phyloP scores from a whole-genome alignment of 2,113 vertebrate genomes.

The Donacobius atricapilla region DNA sequence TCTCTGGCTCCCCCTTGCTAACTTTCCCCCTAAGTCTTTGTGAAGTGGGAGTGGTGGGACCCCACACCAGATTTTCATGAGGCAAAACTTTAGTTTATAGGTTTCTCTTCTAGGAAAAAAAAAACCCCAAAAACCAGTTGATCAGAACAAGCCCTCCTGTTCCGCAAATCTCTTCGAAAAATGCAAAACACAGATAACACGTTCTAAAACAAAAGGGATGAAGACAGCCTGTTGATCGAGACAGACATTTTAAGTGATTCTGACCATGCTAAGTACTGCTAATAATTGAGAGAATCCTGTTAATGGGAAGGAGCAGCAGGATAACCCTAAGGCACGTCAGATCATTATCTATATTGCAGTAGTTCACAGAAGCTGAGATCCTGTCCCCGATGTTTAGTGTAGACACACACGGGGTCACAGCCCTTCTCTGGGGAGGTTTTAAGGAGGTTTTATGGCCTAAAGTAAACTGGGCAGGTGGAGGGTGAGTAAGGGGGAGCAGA shows the following conservation, averaged over 20 bases:
- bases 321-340: background rate
- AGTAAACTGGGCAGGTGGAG: background rate
- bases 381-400: background rate
- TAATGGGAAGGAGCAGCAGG: background rate
- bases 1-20: background rate
- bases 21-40: background rate
- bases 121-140: background rate
- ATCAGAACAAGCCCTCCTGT: background rate
- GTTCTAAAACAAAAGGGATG: background rate
- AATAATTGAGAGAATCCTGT: background rate
- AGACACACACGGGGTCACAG: background rate
- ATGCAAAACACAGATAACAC: background rate
- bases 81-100: background rate
- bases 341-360: background rate
- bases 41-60: background rate
- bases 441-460: background rate
- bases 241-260: background rate
- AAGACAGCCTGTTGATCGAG: background rate
- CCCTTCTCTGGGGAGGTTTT: background rate
- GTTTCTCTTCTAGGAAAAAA: background rate
- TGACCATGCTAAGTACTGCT: background rate
- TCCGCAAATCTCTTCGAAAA: background rate
- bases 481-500: background rate
- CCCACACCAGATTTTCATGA: rapidly evolving
- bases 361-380: background rate